Conservation (phyloP, 92 coral and sea anemone genomes). For the Micromussa lordhowensis region DNA sequence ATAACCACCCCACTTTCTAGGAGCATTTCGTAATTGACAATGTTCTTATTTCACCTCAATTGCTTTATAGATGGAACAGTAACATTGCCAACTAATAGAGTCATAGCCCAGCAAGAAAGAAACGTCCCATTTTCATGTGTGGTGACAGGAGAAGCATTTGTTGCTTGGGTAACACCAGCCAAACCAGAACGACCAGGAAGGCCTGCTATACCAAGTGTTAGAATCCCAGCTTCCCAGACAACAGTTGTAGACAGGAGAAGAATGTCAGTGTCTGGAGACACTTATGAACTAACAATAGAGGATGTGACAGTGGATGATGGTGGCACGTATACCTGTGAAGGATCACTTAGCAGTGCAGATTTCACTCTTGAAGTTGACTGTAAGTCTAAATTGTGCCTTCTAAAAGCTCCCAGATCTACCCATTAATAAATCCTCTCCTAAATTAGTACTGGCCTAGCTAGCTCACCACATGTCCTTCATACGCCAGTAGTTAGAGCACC, state of each 20-base stretch:
- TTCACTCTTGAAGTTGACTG: slow-evolving; percentile 21
- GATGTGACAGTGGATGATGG: slow-evolving; percentile 17
- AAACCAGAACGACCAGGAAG: slow-evolving; percentile 1
- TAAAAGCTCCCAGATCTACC: background rate
- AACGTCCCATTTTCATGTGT: background rate
- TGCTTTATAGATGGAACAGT: slow-evolving; percentile 29
- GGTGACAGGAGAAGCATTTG: slow-evolving; percentile 6
- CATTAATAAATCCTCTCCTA: too few species aligned
- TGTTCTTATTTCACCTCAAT: background rate
- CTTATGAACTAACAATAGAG: background rate
- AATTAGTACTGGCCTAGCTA: background rate
- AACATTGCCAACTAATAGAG: background rate
- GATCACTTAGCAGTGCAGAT: background rate
- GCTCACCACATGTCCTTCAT: background rate
- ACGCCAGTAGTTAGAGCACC: too few species aligned
- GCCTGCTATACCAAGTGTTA: slow-evolving; percentile 8
- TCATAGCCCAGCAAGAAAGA: background rate
- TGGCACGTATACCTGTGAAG: slow-evolving; percentile 20
- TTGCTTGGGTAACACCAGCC: slow-evolving; percentile 34
- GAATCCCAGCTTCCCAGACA: background rate
- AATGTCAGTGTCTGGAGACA: background rate
- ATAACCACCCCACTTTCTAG: background rate
- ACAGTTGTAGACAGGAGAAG: background rate
- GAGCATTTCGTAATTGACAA: background rate
- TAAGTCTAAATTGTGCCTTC: background rate